Base-by-base conservation (phyloP, 1,140 invertebrate species). In the Chlorops oryzae region DNA sequence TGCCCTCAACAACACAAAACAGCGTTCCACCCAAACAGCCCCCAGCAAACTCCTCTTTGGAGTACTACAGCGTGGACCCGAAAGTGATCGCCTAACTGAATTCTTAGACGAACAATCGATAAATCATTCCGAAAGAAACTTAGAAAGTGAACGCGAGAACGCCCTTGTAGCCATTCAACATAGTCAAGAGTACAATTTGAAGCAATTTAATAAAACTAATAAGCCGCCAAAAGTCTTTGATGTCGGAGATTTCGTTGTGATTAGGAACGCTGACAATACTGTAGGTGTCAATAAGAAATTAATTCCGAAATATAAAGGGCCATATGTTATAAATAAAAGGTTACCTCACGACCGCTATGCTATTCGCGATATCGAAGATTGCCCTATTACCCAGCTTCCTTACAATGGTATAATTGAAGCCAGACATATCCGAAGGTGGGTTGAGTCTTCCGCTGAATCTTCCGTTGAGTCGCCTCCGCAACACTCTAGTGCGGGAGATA, bases 1-100 rank as follows among this genome's bases (percentile, higher is more conserved):
- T 25, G 46, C 46, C 28, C 24, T 48, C 13, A 48, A 48, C 27
- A 48, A 48, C 17, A 32, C 46, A 13, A 18, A 17, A 4, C 20
- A 48, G 22, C 12, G 46, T 3, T 39, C 46, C 9, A 39, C 25
- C 12, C n/a, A 38, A 39, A n/a, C 25, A 24, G 25, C 46, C n/a
- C 46, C 46, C 13, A 39, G 46, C 23, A 25, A 24, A 17, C 9
- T 40, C 7, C 28, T 38, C 12, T 48, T 48, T 25, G 35, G 46
- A 7, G 23, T 48, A 18, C 17, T 39, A 13, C 46, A 48, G 40
- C 25, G 23, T 10, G 46, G 46, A 9, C 35, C 17, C 13, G 18
- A 27, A n/a, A 23, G 39, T n/a, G 35, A 39, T 17, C 17, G 40
- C n/a, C 23, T 48, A 10, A 27, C 46, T 12, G 46, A 39, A 39